Conservation (phyloP, 2,888 invertebrate species). For the Andricus curvator region DNA sequence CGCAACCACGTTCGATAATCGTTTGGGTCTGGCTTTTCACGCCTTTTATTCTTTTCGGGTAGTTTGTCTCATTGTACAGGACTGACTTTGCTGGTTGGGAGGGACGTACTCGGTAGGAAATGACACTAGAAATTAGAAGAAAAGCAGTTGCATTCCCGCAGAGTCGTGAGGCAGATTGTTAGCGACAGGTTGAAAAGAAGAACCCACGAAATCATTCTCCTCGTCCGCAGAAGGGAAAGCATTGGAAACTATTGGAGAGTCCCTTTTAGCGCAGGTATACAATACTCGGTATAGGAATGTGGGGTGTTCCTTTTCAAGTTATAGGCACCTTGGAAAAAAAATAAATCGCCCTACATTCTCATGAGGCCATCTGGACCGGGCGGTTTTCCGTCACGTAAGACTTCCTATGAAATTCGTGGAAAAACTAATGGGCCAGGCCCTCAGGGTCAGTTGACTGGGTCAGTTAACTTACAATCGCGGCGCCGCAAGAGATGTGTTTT, state of each 20-base stretch:
- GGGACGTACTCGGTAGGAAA: constrained; percentile 10
- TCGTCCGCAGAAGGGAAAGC: constrained; percentile 57
- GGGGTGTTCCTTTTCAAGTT: neutral
- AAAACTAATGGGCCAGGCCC: constrained; percentile 24
- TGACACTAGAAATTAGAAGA: neutral
- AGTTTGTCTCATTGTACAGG: neutral
- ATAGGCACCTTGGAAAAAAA: neutral
- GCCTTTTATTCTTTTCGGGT: constrained; percentile 17
- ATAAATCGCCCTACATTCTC: constrained; percentile 27
- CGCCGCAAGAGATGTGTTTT: constrained; percentile 48
- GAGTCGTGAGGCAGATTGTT: neutral
- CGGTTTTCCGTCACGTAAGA: constrained; percentile 32
- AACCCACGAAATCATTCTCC: constrained; percentile 57
- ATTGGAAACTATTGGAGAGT: constrained; percentile 15
- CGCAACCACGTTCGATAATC: constrained; percentile 19
- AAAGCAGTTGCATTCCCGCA: constrained; percentile 12
- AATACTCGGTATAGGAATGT: neutral
- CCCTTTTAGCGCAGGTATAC: constrained; percentile 34
- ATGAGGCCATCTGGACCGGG: neutral
- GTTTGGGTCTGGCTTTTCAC: constrained; percentile 24
- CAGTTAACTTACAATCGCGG: constrained; percentile 70
- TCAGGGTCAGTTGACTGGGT: constrained; percentile 69
- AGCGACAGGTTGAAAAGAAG: constrained; percentile 34
- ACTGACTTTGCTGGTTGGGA: constrained; percentile 24
- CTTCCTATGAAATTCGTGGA: constrained; percentile 12